Percentiles rank a stretch among this genome's conserved stretches.
Conservation (phyloP, 2,888 invertebrate genomes). For the Coenonympha arcania region DNA sequence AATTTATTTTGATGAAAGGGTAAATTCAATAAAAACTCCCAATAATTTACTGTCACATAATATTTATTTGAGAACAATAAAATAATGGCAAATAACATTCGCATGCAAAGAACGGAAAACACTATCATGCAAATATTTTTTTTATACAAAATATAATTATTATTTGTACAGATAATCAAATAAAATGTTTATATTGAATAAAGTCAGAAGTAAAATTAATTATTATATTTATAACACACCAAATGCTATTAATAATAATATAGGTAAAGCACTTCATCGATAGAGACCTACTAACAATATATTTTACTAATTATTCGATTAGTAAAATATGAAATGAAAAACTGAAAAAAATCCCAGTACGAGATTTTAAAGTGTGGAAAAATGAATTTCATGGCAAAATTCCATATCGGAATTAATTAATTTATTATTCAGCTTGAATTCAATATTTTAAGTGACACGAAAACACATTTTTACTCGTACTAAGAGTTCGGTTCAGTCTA, state of each 20-base stretch:
- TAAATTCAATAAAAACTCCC: conserved; percentile 13
- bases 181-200: too few species aligned
- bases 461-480: too few species aligned
- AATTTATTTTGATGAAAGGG: too few species aligned
- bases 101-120: conserved; percentile 65
- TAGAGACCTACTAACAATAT: neutral
- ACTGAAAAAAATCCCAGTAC: too few species aligned
- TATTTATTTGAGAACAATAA: conserved; percentile 35
- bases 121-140: conserved; percentile 63
- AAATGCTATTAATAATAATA: conserved; percentile 8
- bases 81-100: conserved; percentile 45
- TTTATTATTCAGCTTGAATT: too few species aligned
- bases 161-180: conserved; percentile 9
- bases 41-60: conserved; percentile 26
- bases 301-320: too few species aligned
- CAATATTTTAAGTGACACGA: too few species aligned
- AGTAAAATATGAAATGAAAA: too few species aligned
- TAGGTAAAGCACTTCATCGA: conserved; percentile 6
- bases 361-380: too few species aligned
- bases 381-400: too few species aligned
- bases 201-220: conserved; percentile 32
- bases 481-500: too few species aligned
- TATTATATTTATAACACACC: conserved; percentile 18
- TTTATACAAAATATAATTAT: conserved; percentile 40
- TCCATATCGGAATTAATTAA: too few species aligned